Percentiles rank a stretch among this genome's conserved stretches.
Conservation (phyloP, 2,888 invertebrate species). For the Xiphydria camelus region DNA sequence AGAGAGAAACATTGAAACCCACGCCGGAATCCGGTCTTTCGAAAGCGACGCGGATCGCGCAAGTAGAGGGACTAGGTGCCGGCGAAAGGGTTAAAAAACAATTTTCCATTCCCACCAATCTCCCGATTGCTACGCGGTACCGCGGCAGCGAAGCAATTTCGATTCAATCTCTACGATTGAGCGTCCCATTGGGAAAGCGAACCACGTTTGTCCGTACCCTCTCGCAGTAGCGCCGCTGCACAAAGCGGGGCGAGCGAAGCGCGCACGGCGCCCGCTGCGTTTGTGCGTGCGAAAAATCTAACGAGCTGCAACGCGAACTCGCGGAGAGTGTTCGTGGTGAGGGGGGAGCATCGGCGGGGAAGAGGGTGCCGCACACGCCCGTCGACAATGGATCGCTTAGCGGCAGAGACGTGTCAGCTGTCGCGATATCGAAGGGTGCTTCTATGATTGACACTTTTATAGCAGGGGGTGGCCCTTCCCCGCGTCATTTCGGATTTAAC, state of each 20-base stretch:
- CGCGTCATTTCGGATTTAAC: constrained; percentile 43
- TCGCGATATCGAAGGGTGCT: constrained; percentile 36
- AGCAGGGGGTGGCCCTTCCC: constrained; percentile 36
- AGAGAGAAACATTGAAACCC: too few species aligned
- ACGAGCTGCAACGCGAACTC: constrained; percentile 20
- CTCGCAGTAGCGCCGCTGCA: too few species aligned
- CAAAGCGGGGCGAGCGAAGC: constrained; percentile 10
- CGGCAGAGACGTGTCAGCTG: constrained; percentile 49
- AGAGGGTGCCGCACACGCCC: constrained; percentile 11
- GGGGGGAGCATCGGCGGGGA: constrained; percentile 18
- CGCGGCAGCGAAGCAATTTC: constrained; percentile 27
- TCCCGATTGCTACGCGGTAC: constrained; percentile 2
- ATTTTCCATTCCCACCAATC: constrained; percentile 26
- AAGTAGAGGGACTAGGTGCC: neutral
- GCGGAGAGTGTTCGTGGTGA: neutral
- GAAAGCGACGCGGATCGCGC: neutral
- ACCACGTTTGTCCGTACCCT: constrained; percentile 15
- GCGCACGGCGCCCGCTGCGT: constrained; percentile 1
- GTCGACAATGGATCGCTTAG: constrained; percentile 51
- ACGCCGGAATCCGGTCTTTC: neutral
- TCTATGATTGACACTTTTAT: constrained; percentile 53
- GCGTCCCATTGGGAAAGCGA: constrained; percentile 19
- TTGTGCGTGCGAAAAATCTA: constrained; percentile 32
- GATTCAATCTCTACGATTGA: constrained; percentile 33
- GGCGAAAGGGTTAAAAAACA: constrained; percentile 27